Evolutionary conservation across 1,140 invertebrate species (phyloP).

Genomic region (Olivierus martensii): DNA sequence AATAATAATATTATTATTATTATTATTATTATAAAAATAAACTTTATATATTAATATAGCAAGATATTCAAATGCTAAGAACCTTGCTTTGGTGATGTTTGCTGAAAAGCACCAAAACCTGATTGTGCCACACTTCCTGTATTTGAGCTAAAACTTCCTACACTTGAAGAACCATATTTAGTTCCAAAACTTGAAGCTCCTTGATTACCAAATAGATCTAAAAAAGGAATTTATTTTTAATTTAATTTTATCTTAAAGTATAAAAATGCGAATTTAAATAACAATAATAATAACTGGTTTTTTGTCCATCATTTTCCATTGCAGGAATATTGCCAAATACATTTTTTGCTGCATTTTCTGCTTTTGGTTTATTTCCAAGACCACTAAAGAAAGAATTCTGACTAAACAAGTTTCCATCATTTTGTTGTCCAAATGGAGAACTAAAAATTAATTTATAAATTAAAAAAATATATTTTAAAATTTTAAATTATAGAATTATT

Average conservation of each 20-base stretch:
- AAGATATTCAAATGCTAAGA: too few species aligned
- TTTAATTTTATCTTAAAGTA: too few species aligned
- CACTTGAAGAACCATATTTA: slow-evolving; percentile 4
- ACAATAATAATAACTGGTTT: too few species aligned
- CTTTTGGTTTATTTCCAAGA: slow-evolving; percentile 29
- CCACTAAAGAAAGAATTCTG: slow-evolving; percentile 24
- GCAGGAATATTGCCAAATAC: slow-evolving; percentile 24
- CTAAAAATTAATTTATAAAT: not conserved
- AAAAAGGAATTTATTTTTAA: too few species aligned
- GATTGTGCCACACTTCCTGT: slow-evolving; percentile 13
- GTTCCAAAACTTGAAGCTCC: slow-evolving; percentile 1
- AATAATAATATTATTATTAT: too few species aligned
- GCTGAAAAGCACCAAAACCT: slow-evolving; percentile 19
- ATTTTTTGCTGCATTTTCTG: slow-evolving; percentile 31
- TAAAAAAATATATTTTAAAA: too few species aligned
- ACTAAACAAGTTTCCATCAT: not conserved
- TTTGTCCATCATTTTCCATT: too few species aligned
- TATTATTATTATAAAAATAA: too few species aligned
- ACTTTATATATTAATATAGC: too few species aligned
- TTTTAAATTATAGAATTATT: too few species aligned
- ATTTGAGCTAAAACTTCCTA: slow-evolving; percentile 11
- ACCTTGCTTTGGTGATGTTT: slow-evolving; percentile 8
- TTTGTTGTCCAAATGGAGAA: slow-evolving; percentile 10
- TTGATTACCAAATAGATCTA: slow-evolving; percentile 17
- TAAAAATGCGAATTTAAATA: too few species aligned